Base-by-base conservation (phyloP, 2,888 invertebrate species). In the Venustoraphidia nigricollis region DNA sequence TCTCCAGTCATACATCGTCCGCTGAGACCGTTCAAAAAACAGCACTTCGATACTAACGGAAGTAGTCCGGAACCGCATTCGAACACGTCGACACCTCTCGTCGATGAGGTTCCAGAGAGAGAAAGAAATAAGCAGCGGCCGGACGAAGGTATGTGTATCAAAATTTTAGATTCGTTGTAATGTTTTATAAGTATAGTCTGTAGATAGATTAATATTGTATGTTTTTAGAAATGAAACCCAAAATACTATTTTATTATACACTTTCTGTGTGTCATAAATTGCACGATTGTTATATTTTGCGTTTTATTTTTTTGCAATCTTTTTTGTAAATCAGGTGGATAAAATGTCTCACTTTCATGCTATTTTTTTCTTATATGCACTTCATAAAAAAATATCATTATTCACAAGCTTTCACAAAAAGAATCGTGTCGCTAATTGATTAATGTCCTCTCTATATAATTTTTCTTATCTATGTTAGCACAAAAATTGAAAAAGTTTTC, bases 41-140 rank as follows among this genome's bases (percentile, higher is more conserved):
- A 67, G 11, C 65, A 66, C 51, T 11, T 50, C 43, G 45, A 41
- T 40, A 11, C n/a, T 44, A 27, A 48, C 46, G 42, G 27, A 14
- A 49, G 49, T 57, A 75, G 75, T 56, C 75, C 76, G 49, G 81
- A 82, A 63, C 76, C 82, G 43, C 82, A 81, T 68, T 82, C 83
- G 50, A 75, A 77, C 62, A 71, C 76, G 6, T 77, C 79, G 54
- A 77, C 77, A 50, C 77, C 78, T 51, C 66, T 78, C 51, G 77
- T 72, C 45, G 76, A 79, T 60, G 79, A 79, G 60, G 62, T 65
- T 55, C 67, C 69, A 48, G 73, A 73, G 54, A 64, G 67, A 53
- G 53, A 55, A 10, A 62, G 69, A 9, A 11, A 27, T 27, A 27
- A 11, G 14, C 39, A 39, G 9, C 39, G 39, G 8, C 11, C 39